These are phyloP conservation scores for Oscheius onirici DNA, from an alignment of 2,888 invertebrate genomes.

Conservation along the genomic window DNA sequence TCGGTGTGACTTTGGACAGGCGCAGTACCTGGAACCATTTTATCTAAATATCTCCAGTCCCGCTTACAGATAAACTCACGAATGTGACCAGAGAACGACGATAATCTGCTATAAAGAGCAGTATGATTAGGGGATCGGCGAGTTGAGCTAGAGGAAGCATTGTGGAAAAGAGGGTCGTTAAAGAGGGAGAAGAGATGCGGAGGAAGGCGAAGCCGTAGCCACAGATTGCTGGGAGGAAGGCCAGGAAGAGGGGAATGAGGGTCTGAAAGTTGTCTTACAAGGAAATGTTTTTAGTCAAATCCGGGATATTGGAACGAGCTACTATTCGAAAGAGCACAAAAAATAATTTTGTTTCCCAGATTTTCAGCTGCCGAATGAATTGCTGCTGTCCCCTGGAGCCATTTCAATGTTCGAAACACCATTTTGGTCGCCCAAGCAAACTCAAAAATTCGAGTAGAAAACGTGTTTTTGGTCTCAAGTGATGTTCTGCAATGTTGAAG, in stretches of 20 bases:
- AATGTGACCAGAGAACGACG: background rate
- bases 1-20: background rate
- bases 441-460: no score
- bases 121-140: background rate
- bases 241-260: constrained; percentile 9
- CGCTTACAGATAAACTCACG: background rate
- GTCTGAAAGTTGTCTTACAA: no score
- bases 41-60: background rate
- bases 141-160: constrained; percentile 4
- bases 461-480: no score
- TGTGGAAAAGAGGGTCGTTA: constrained; percentile 9
- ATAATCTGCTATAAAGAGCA: constrained; percentile 1
- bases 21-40: background rate
- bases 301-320: no score
- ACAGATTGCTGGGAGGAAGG: constrained; percentile 8
- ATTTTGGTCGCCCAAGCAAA: no score
- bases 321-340: no score
- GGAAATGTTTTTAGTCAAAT: no score
- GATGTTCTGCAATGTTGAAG: no score
- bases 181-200: background rate
- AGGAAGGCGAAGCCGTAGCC: constrained; percentile 7
- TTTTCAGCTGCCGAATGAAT: no score
- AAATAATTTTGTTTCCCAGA: no score
- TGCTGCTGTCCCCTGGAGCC: no score
- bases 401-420: no score